These are phyloP conservation scores for Hypanus sabinus DNA, from an alignment of 2,113 vertebrate species.

Conservation along the genomic window DNA sequence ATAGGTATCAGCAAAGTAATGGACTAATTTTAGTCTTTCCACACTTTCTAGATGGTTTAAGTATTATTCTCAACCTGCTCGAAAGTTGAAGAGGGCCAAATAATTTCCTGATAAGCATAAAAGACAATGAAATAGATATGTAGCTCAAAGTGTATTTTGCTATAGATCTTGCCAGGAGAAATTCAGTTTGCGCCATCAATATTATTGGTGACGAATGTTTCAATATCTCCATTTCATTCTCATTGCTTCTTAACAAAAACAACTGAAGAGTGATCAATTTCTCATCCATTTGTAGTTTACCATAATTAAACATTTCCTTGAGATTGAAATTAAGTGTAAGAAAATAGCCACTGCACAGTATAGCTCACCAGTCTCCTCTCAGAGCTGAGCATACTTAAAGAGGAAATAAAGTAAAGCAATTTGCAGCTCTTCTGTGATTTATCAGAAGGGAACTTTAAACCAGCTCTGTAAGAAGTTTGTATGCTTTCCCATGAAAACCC, in stretches of 20 bases:
- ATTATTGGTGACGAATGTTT: no score
- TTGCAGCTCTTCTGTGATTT: neutral
- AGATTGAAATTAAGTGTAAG: neutral
- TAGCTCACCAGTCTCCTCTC: neutral
- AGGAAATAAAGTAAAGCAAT: neutral
- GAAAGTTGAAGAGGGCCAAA: neutral
- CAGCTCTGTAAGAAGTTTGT: neutral
- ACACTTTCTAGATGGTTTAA: neutral
- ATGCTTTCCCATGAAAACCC: no score
- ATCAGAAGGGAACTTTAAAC: neutral
- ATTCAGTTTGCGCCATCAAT: neutral
- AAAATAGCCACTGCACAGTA: neutral
- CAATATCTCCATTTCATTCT: neutral
- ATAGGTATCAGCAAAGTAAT: neutral
- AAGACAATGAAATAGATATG: neutral
- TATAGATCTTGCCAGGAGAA: neutral
- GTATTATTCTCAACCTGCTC: neutral
- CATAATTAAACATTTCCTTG: neutral
- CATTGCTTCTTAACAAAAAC: neutral
- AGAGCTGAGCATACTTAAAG: neutral
- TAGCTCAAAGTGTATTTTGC: neutral
- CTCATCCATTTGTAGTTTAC: neutral
- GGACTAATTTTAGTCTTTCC: neutral
- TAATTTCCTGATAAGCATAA: neutral
- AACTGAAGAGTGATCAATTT: neutral